A percentile compares a stretch with the other conserved stretches of the same genome.
Conservation (phyloP, 2,113 vertebrate species). For the Prinia subflava region DNA sequence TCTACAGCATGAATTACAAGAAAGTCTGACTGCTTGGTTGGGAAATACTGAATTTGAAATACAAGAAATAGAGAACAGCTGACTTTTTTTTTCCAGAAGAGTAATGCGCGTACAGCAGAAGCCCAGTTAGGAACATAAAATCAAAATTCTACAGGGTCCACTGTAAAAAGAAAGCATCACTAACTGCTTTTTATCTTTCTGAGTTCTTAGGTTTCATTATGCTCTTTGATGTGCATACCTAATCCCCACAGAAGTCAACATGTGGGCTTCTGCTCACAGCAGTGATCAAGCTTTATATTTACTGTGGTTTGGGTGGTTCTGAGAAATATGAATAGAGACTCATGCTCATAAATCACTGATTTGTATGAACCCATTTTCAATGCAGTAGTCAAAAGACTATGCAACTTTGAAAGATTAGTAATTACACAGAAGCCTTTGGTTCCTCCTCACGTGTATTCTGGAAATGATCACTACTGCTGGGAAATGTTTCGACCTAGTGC, state of each 20-base stretch:
- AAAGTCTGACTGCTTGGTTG: background rate
- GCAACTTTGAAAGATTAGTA: background rate
- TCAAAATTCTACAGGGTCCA: background rate
- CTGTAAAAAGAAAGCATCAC: background rate
- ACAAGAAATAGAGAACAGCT: background rate
- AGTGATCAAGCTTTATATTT: background rate
- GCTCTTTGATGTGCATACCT: background rate
- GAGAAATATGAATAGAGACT: background rate
- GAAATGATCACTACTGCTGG: background rate
- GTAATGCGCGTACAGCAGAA: background rate
- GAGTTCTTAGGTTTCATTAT: background rate
- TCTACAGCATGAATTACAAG: background rate
- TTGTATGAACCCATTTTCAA: background rate
- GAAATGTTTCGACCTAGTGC: fast-evolving
- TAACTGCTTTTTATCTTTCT: background rate
- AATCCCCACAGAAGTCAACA: background rate
- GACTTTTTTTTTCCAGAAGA: constrained; percentile 5
- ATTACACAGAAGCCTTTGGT: background rate
- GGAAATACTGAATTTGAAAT: constrained; percentile 2
- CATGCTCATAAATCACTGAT: background rate
- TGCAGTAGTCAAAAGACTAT: background rate
- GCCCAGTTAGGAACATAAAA: background rate
- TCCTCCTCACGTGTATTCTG: background rate
- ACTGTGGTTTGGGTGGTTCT: background rate
- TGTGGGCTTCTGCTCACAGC: background rate